Percentiles rank a stretch among this genome's conserved stretches.
Evolutionary conservation across 2,888 invertebrate species (phyloP).

Genomic region (Strigamia crassipes): DNA sequence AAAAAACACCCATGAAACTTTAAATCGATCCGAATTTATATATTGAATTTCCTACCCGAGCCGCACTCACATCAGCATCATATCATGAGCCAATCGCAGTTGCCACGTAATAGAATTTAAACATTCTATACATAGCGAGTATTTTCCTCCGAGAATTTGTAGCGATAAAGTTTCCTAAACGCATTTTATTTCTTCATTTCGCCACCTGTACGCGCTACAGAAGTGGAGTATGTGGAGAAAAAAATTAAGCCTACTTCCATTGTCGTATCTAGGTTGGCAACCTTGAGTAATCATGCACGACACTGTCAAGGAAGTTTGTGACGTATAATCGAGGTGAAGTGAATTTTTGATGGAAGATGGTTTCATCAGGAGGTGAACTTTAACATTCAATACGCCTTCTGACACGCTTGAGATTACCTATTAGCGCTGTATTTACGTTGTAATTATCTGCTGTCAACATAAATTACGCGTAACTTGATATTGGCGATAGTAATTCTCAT

Average conservation of each 20-base stretch:
- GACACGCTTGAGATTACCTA: not conserved
- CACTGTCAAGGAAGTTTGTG: not conserved
- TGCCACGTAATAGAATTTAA: not conserved
- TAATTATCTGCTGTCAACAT: not conserved
- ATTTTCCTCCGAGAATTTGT: not conserved
- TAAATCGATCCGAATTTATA: not conserved
- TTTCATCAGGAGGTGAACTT: not conserved
- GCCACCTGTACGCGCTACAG: not conserved
- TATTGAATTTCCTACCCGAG: slow-evolving; percentile 8
- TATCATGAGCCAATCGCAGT: slow-evolving; percentile 14
- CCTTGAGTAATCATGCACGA: not conserved
- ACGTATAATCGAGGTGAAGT: not conserved
- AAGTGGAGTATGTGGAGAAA: not conserved
- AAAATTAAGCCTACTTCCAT: too few relatives aligned
- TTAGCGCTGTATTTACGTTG: not conserved
- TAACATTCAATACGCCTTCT: not conserved
- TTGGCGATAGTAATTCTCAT: not conserved
- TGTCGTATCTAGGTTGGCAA: too few relatives aligned
- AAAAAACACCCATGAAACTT: not conserved
- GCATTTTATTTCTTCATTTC: slow-evolving; percentile 12
- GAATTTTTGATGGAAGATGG: too few relatives aligned
- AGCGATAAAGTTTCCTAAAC: not conserved
- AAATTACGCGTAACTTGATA: too few relatives aligned
- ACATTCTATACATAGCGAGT: not conserved
- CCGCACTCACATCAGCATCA: not conserved